Percentiles rank a stretch among this genome's conserved stretches.
Evolutionary conservation across 2,888 invertebrate genomes (phyloP).

Genomic region (Hypselothyrea guttata): DNA sequence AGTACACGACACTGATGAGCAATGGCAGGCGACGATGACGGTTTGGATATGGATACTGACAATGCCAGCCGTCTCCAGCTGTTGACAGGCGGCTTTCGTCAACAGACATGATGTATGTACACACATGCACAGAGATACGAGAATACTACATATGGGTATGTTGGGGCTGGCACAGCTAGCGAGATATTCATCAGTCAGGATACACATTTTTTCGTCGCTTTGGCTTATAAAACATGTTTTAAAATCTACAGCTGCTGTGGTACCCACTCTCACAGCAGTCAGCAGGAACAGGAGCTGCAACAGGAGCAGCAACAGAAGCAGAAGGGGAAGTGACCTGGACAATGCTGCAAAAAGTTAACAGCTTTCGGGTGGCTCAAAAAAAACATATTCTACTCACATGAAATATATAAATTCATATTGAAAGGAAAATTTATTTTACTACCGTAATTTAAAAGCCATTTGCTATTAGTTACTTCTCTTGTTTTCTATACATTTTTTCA

Average conservation of each 20-base stretch:
- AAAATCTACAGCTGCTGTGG: slow-evolving; percentile 30
- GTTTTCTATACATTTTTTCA: too few species aligned
- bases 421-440: too few species aligned
- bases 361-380: background rate
- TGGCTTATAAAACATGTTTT: slow-evolving; percentile 62
- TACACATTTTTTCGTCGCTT: slow-evolving; percentile 49
- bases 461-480: background rate
- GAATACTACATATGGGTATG: slow-evolving; percentile 3
- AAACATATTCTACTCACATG: background rate
- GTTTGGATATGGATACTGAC: slow-evolving; percentile 59
- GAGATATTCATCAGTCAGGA: slow-evolving; percentile 36
- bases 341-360: slow-evolving; percentile 18
- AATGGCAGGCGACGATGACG: slow-evolving; percentile 56
- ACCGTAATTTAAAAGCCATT: background rate
- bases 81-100: slow-evolving; percentile 59
- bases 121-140: slow-evolving; percentile 5
- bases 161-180: slow-evolving; percentile 2
- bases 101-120: slow-evolving; percentile 21
- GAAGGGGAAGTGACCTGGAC: slow-evolving; percentile 3
- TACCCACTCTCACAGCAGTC: slow-evolving; percentile 14
- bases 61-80: slow-evolving; percentile 49
- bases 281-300: background rate
- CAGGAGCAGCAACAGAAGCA: background rate
- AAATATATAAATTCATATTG: background rate
- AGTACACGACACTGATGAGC: slow-evolving; percentile 56